Base-by-base conservation (phyloP, 92 coral and sea anemone species). In the Phenganax stokvisi region DNA sequence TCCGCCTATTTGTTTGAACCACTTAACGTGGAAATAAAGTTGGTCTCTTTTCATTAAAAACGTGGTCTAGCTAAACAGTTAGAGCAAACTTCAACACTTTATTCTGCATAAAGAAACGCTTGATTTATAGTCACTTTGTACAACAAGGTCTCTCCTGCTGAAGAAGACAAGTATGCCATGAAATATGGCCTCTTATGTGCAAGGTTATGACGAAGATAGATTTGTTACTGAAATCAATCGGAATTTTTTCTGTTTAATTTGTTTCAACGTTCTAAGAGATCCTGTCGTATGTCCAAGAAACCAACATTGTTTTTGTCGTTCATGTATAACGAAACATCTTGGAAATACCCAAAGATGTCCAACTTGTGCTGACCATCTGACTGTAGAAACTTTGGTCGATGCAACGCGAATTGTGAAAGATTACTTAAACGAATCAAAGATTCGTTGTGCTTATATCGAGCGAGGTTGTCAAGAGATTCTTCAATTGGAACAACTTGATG, bases 191-290 rank as follows among this genome's bases (percentile, higher is more conserved):
- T 9, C 68, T 17, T 62, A 62, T 72, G 77, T 12, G 15, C 80
- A 51, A 56, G 80, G 80, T 8, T 75, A 75, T 25, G 65, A 56
- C 2, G 68, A 57, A 6, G 66, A 56, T 9, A 54, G 64, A 17
- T 75, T 75, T 75, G 16, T 52, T 10, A 71, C 54, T 11, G 71
- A 76, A 27, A 87, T 87, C 15, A 84, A 79, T 31, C 86, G 74
- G 47, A 90, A 89, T 54, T 80, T 89, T 10, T 31, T 83, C 30
- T 89, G 92, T 31, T 77, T 84, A 68, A 89, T 89, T 69, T 89
- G 92, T 77, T 65, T 86, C 5, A 87, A 87, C 7, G 92, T 89
- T n/a, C 85, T 89, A 9, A 56, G 37, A n/a, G 67, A 75, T 27
- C 80, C 80, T 11, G 47, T 75, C 15, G 37, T 54, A 55, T 75